Conservation (phyloP, 1,140 invertebrate species). For the Onthophagus taurus region DNA sequence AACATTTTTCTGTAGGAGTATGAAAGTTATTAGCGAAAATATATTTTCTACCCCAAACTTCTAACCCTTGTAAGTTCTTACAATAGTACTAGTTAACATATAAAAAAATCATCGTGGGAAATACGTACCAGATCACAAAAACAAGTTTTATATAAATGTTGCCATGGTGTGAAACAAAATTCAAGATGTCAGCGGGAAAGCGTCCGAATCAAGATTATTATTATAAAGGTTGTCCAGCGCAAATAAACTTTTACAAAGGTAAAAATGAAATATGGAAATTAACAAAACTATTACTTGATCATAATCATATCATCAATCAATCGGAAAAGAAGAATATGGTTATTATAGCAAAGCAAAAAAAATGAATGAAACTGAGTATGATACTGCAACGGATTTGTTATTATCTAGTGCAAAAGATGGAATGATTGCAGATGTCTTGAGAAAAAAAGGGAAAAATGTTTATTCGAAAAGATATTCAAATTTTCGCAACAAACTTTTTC, state of each 20-base stretch:
- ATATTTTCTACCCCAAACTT: too few species aligned
- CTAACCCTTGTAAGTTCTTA: too few species aligned
- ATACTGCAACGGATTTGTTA: constrained; percentile 5
- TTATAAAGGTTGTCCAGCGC: neutral
- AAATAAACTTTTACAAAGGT: constrained; percentile 4
- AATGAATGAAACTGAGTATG: constrained; percentile 10
- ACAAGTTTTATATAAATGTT: constrained; percentile 8
- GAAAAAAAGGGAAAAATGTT: neutral
- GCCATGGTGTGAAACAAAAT: constrained; percentile 9
- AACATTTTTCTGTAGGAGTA: too few species aligned
- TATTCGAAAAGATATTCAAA: constrained; percentile 8
- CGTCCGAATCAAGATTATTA: constrained; percentile 10
- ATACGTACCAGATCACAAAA: too few species aligned
- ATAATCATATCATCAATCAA: constrained; percentile 6
- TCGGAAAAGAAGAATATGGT: constrained; percentile 8
- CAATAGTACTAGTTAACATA: too few species aligned
- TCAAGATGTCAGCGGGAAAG: constrained; percentile 1
- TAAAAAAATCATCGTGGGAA: too few species aligned
- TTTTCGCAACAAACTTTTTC: constrained; percentile 8
- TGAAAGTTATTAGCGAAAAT: too few species aligned
- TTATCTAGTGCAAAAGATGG: constrained; percentile 7
- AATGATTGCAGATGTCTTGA: constrained; percentile 3
- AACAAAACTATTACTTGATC: constrained; percentile 2
- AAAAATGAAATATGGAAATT: constrained; percentile 6
- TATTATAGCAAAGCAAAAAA: constrained; percentile 7